Conservation (phyloP, 2,888 invertebrate genomes). For the Caenorhabditis macrosperma region DNA sequence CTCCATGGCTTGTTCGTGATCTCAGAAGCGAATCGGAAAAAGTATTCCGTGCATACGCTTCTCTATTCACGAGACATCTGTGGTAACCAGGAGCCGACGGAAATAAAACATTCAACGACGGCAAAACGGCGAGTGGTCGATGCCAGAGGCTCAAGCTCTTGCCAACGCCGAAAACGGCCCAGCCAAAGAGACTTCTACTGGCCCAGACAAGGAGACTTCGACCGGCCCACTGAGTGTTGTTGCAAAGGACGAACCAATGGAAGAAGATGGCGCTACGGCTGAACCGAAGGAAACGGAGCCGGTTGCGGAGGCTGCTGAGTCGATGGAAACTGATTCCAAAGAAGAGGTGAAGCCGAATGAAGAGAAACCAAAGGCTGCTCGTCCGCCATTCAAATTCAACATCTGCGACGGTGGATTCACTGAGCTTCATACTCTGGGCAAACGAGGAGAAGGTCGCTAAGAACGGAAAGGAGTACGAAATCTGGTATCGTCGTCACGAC, state of each 20-base stretch:
- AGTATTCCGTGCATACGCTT: constrained; percentile 94
- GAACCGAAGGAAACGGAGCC: neutral
- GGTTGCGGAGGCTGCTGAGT: constrained; percentile 81
- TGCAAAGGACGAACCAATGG: constrained; percentile 47
- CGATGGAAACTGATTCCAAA: constrained; percentile 34
- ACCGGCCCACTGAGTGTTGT: constrained; percentile 19
- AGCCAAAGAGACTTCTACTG: no score
- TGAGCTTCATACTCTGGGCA: constrained; percentile 96
- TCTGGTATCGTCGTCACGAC: constrained; percentile 98
- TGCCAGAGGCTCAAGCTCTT: constrained; percentile 80
- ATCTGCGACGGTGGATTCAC: constrained; percentile 93
- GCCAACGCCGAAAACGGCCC: constrained; percentile 58
- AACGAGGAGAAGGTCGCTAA: constrained; percentile 97
- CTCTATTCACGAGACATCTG: constrained; percentile 98
- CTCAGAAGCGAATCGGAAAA: constrained; percentile 97
- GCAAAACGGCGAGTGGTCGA: constrained; percentile 92
- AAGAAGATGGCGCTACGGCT: neutral
- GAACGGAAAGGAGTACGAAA: constrained; percentile 96
- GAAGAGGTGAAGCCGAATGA: constrained; percentile 72
- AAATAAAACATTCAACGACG: constrained; percentile 78
- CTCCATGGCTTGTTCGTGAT: constrained; percentile 98
- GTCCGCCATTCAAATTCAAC: constrained; percentile 94
- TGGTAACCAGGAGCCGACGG: constrained; percentile 99
- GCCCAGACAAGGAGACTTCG: constrained; percentile 44
- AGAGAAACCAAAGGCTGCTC: constrained; percentile 61